These are phyloP conservation scores for Drosophila sechellia DNA, from an alignment of 1,140 invertebrate genomes.

Conservation along the genomic window DNA sequence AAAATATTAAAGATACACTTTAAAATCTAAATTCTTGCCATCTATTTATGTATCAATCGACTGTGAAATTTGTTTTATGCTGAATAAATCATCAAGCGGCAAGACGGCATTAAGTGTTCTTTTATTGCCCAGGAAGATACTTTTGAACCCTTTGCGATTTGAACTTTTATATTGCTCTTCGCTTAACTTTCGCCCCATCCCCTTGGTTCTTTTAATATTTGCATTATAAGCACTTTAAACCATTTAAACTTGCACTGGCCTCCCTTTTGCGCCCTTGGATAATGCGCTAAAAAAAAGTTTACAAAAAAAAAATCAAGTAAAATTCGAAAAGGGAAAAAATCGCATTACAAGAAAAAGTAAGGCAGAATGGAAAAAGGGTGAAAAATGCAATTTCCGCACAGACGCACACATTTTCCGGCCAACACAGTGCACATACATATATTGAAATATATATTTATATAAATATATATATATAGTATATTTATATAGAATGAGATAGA, in stretches of 20 bases:
- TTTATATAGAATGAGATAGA: slow-evolving; percentile 26
- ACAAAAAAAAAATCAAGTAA: slow-evolving; percentile 1
- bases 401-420: slow-evolving; percentile 83
- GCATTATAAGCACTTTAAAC: slow-evolving; percentile 76
- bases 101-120: slow-evolving; percentile 14
- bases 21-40: too few species aligned
- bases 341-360: slow-evolving; percentile 6
- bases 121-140: slow-evolving; percentile 6
- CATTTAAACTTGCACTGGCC: slow-evolving; percentile 64
- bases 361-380: slow-evolving; percentile 11
- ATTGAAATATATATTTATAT: slow-evolving; percentile 20
- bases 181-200: slow-evolving; percentile 59
- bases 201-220: slow-evolving; percentile 65
- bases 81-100: slow-evolving; percentile 17
- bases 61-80: not conserved
- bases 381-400: slow-evolving; percentile 84
- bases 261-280: slow-evolving; percentile 13
- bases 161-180: slow-evolving; percentile 31
- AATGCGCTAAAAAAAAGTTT: slow-evolving; percentile 12
- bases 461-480: slow-evolving; percentile 17
- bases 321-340: slow-evolving; percentile 11
- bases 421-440: slow-evolving; percentile 34
- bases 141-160: slow-evolving; percentile 37
- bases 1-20: too few species aligned
- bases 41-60: too few species aligned